Conservation (phyloP, 2,888 invertebrate genomes). For the Octonoba sinensis region DNA sequence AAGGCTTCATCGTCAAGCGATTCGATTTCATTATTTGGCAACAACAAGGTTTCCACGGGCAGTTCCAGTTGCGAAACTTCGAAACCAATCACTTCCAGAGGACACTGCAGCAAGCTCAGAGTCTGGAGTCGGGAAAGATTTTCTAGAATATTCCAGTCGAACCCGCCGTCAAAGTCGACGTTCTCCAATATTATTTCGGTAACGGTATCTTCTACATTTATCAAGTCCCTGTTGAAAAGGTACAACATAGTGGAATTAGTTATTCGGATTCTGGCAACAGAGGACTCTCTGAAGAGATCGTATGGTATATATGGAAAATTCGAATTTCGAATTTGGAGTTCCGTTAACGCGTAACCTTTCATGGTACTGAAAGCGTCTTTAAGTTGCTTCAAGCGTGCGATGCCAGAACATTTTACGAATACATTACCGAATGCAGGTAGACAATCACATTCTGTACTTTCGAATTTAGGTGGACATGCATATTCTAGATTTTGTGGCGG, state of each 20-base stretch:
- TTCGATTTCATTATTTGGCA: neutral
- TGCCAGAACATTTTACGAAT: neutral
- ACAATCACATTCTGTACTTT: neutral
- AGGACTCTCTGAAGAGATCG: constrained; percentile 7
- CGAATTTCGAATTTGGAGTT: constrained; percentile 1
- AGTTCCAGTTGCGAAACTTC: constrained; percentile 1
- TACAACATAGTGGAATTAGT: constrained; percentile 11
- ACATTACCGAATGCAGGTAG: neutral
- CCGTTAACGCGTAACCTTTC: neutral
- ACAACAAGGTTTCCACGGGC: constrained; percentile 1
- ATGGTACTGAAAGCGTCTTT: neutral
- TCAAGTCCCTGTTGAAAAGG: constrained; percentile 4
- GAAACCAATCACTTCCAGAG: neutral
- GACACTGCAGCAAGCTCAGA: neutral
- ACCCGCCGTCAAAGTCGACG: neutral
- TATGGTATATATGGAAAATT: neutral
- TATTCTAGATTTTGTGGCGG: neutral
- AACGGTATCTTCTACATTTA: neutral
- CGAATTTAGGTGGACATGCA: neutral
- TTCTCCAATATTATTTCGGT: neutral
- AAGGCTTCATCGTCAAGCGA: neutral
- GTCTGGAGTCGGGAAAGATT: neutral
- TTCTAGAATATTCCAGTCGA: constrained; percentile 8
- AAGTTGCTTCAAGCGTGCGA: neutral
- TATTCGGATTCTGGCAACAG: neutral